Percentiles rank a stretch among this genome's conserved stretches.
Conservation (phyloP, 2,797 vertebrate species). For the Neomorphus geoffroyi region DNA sequence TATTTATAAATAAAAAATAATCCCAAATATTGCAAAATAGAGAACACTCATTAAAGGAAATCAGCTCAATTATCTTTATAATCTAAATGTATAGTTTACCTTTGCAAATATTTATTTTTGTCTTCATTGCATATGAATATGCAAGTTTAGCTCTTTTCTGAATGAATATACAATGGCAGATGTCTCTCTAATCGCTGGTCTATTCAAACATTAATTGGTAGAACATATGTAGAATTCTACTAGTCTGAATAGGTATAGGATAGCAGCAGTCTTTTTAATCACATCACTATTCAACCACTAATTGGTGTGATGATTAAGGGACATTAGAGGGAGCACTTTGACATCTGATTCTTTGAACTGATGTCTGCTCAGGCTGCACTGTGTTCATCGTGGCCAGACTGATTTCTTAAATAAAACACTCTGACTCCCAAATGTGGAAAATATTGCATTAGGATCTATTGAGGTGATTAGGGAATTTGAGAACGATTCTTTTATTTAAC, state of each 20-base stretch:
- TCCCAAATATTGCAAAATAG: constrained; percentile 60
- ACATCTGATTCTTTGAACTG: constrained; percentile 80
- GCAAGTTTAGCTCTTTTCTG: constrained; percentile 70
- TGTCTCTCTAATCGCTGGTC: constrained; percentile 74
- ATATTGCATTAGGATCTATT: constrained; percentile 67
- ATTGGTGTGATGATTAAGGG: constrained; percentile 80
- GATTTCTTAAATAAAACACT: constrained; percentile 72
- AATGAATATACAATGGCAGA: constrained; percentile 76
- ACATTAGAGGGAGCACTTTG: constrained; percentile 79
- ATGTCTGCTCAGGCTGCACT: constrained; percentile 60
- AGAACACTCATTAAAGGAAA: constrained; percentile 72
- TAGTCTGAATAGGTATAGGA: constrained; percentile 77
- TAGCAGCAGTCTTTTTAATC: constrained; percentile 77
- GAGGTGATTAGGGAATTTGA: constrained; percentile 73
- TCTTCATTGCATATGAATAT: constrained; percentile 73
- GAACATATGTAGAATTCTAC: constrained; percentile 74
- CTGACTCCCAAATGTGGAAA: constrained; percentile 67
- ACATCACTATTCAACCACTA: constrained; percentile 79
- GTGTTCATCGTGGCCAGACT: constrained; percentile 66
- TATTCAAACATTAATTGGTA: constrained; percentile 77
- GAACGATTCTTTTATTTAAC: constrained; percentile 66
- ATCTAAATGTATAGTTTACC: constrained; percentile 74
- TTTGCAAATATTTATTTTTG: constrained; percentile 78
- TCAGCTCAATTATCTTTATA: constrained; percentile 73
- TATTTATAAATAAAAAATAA: constrained; percentile 77